Conservation (phyloP, 2,797 vertebrate species). For the Eidolon dupreanum region DNA sequence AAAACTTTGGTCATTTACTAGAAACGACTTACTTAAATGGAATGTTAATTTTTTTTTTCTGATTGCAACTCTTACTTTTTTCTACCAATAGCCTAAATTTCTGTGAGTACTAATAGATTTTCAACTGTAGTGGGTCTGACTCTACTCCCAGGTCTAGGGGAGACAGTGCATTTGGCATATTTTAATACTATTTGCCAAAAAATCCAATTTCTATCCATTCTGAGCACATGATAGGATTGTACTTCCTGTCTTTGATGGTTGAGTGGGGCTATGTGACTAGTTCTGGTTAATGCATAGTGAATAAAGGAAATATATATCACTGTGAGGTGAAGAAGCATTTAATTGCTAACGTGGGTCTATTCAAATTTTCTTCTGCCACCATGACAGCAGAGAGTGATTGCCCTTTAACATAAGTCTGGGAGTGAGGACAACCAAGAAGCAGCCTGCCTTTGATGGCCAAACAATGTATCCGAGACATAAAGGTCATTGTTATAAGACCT, state of each 20-base stretch:
- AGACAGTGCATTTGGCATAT: neutral
- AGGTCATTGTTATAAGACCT: neutral
- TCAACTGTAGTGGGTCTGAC: neutral
- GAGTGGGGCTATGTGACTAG: neutral
- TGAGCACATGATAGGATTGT: neutral
- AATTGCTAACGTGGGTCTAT: neutral
- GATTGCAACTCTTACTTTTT: neutral
- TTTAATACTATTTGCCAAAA: neutral
- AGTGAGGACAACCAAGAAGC: neutral
- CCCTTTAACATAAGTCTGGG: neutral
- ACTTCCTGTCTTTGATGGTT: neutral
- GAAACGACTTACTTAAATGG: neutral
- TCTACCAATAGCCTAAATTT: neutral
- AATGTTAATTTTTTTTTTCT: neutral
- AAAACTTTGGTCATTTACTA: slow-evolving; percentile 32
- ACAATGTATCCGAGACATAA: neutral
- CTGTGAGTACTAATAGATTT: neutral
- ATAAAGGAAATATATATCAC: neutral
- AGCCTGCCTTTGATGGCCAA: neutral
- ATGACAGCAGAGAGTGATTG: neutral
- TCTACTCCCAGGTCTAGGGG: neutral
- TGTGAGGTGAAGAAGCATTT: neutral
- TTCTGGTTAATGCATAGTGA: neutral
- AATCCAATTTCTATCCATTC: neutral
- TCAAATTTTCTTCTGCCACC: neutral